Percentiles rank a stretch among this genome's conserved stretches.
phyloP scores from a whole-genome alignment of 2,888 invertebrate genomes.

The Macaria notata region DNA sequence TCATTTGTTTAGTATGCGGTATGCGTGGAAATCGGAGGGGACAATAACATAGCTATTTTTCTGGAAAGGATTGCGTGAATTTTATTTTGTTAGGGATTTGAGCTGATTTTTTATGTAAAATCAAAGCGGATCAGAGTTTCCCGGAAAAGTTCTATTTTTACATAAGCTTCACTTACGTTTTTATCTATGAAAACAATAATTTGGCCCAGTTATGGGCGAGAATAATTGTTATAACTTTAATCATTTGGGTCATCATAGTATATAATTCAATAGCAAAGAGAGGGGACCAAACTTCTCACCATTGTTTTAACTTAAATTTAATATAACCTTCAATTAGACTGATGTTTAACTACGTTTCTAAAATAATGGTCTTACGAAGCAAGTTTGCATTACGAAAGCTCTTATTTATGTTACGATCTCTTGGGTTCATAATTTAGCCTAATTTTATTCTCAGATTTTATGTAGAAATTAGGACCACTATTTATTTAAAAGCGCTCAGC shows the following conservation, averaged over 20 bases:
- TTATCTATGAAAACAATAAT: too few species aligned
- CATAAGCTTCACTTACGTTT: too few species aligned
- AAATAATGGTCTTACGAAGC: slow-evolving; percentile 14
- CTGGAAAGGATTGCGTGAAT: background rate
- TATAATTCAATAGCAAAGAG: slow-evolving; percentile 9
- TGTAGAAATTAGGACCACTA: slow-evolving; percentile 2
- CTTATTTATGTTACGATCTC: slow-evolving; percentile 13
- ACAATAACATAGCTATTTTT: background rate
- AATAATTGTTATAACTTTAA: slow-evolving; percentile 3
- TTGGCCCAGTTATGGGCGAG: too few species aligned
- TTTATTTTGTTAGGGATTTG: too few species aligned
- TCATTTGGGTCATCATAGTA: slow-evolving; percentile 9
- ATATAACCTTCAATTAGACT: slow-evolving; percentile 11
- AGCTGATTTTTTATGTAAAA: too few species aligned
- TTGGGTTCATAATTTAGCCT: slow-evolving; percentile 2
- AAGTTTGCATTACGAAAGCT: slow-evolving; percentile 13
- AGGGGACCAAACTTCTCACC: slow-evolving; percentile 4
- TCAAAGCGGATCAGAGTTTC: too few species aligned
- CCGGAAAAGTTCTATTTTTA: too few species aligned
- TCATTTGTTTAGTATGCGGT: slow-evolving; percentile 17
- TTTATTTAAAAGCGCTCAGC: background rate
- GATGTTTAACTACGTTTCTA: slow-evolving; percentile 13
- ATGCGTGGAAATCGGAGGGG: slow-evolving; percentile 11
- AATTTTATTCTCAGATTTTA: slow-evolving; percentile 13
- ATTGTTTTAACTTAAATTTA: slow-evolving; percentile 10